Base-by-base conservation (phyloP, 2,797 vertebrate genomes). In the Alcedo atthis region DNA sequence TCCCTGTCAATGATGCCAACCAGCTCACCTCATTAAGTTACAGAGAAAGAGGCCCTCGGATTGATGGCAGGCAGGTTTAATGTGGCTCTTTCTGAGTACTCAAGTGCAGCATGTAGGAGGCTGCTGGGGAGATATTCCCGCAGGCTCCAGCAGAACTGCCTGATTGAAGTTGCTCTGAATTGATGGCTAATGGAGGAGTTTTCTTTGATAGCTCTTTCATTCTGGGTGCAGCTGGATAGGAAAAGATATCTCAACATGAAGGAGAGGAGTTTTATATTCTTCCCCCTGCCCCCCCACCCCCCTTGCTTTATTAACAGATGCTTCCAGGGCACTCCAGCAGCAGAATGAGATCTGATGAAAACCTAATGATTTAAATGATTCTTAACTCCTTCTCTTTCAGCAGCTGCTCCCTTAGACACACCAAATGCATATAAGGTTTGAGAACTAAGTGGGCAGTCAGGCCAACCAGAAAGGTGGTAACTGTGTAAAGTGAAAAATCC, bases 21-120 rank as follows among this genome's bases (percentile, higher is more conserved):
- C 64, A 24, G 86, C 84, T 96, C 93, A 94, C 88, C 96, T 97
- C 94, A 92, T 97, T 97, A 97, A 96, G 89, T 89, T 84, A 78
- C 89, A 92, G 91, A 90, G 95, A 74, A 97, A 83, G 85, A 97
- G 87, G 94, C 63, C 81, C 16, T 5, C 28, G 59, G 82, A 93
- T 96, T 95, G 96, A 97, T 97, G 90, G 94, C 94, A 97, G 97
- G 85, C 94, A 90, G 88, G 92, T 95, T 96, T 97, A 96, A 96
- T 94, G 95, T 94, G 93, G 82, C 95, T 96, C 85, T 76, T 89
- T 89, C 79, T 78, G 87, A 96, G 96, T 93, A 95, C 94, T 96
- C 85, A 85, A 92, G 90, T 96, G 95, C 93, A 78, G 96, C 81
- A 12, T 84, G 96, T 94, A 92, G 95, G 96, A 96, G 92, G 96